A percentile compares a stretch with the other conserved stretches of the same genome.
These are phyloP conservation scores for Cyprinella venusta DNA, from an alignment of 2,797 vertebrate species.

Conservation along the genomic window DNA sequence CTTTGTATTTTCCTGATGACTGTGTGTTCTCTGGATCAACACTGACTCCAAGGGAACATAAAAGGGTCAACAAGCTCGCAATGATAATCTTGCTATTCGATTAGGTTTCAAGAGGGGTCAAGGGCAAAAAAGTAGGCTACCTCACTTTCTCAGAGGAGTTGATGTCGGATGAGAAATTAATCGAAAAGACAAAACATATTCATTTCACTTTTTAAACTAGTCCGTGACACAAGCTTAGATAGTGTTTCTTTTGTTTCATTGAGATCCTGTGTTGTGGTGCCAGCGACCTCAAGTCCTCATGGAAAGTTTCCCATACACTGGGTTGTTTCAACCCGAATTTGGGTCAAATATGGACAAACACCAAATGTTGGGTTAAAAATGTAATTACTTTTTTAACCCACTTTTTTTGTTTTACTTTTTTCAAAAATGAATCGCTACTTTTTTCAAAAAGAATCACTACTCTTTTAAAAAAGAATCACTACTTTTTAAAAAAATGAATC, in stretches of 20 bases:
- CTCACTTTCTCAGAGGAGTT: background rate
- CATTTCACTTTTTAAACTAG: background rate
- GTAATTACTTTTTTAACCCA: no score
- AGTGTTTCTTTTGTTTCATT: background rate
- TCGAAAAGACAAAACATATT: background rate
- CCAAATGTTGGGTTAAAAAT: no score
- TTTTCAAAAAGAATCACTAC: no score
- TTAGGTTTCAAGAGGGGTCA: background rate
- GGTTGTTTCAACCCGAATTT: no score
- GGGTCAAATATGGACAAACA: no score
- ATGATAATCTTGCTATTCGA: slow-evolving; percentile 24
- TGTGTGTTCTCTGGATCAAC: slow-evolving; percentile 87
- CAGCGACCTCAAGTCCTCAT: background rate
- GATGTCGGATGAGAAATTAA: background rate
- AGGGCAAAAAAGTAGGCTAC: background rate
- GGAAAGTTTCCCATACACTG: no score
- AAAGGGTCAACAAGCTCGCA: slow-evolving; percentile 60
- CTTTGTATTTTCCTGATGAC: slow-evolving; percentile 86
- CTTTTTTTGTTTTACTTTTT: no score
- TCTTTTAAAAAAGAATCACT: no score
- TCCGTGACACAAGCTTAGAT: background rate
- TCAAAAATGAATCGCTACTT: no score
- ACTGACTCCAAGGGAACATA: slow-evolving; percentile 72
- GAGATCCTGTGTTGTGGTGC: background rate
- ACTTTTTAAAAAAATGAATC: no score